phyloP scores from a whole-genome alignment of 2,888 invertebrate species.

The Lymantria monacha region DNA sequence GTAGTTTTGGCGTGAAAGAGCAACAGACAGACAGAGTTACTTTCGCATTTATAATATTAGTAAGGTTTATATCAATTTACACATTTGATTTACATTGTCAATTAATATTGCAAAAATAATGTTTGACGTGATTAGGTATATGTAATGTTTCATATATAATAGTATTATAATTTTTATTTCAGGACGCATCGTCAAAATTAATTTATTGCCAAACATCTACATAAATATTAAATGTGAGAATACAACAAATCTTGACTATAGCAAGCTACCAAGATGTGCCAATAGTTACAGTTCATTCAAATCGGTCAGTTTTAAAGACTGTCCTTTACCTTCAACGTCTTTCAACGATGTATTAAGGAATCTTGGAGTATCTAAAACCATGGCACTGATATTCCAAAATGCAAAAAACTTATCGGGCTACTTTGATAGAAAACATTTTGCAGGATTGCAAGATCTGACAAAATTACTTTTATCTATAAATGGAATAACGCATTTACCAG shows the following conservation, averaged over 20 bases:
- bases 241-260: slow-evolving; percentile 62
- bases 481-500: slow-evolving; percentile 82
- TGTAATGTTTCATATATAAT: too few species aligned
- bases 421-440: slow-evolving; percentile 82
- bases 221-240: slow-evolving; percentile 73
- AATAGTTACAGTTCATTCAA: slow-evolving; percentile 64
- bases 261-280: slow-evolving; percentile 72
- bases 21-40: too few species aligned
- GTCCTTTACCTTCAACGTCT: slow-evolving; percentile 77
- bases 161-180: slow-evolving; percentile 54
- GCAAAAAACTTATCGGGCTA: slow-evolving; percentile 78
- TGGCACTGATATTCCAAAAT: slow-evolving; percentile 81
- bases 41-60: too few species aligned
- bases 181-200: slow-evolving; percentile 68
- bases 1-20: too few species aligned
- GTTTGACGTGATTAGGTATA: slow-evolving; percentile 18
- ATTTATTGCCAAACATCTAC: slow-evolving; percentile 67
- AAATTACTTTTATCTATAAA: slow-evolving; percentile 83
- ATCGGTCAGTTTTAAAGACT: slow-evolving; percentile 76
- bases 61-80: background rate
- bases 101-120: slow-evolving; percentile 12
- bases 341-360: slow-evolving; percentile 72
- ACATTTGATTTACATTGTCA: background rate
- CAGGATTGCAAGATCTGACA: slow-evolving; percentile 77
- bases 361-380: slow-evolving; percentile 72